Conservation (phyloP, 2,888 invertebrate genomes). For the Thalpophila matura region DNA sequence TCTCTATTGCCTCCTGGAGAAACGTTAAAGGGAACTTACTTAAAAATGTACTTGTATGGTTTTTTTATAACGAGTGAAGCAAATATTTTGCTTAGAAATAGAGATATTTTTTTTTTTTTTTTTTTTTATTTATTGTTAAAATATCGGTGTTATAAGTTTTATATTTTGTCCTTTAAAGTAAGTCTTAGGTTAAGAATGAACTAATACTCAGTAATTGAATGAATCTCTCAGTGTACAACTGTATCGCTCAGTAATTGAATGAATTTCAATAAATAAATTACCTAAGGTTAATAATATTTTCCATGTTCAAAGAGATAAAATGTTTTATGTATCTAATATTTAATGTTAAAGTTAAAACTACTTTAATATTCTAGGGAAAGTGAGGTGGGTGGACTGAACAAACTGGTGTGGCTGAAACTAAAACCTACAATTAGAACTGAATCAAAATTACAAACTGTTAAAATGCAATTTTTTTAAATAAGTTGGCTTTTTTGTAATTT, state of each 20-base stretch:
- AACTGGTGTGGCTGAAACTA: constrained; percentile 30
- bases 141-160: no score
- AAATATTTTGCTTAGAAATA: background rate
- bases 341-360: constrained; percentile 26
- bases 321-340: background rate
- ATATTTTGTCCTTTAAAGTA: no score
- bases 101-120: no score
- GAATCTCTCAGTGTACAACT: no score
- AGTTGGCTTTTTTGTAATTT: background rate
- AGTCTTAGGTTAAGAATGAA: no score
- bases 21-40: constrained; percentile 33
- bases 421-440: constrained; percentile 26
- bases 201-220: no score
- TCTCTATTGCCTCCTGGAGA: constrained; percentile 80
- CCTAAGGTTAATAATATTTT: no score
- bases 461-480: constrained; percentile 21
- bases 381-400: constrained; percentile 28
- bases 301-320: background rate
- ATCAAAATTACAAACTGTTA: constrained; percentile 17
- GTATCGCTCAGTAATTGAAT: no score
- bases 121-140: no score
- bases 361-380: constrained; percentile 31
- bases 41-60: background rate
- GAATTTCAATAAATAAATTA: no score
- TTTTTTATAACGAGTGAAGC: background rate